Base-by-base conservation (phyloP, 1,140 invertebrate genomes). In the Watersipora subatra region DNA sequence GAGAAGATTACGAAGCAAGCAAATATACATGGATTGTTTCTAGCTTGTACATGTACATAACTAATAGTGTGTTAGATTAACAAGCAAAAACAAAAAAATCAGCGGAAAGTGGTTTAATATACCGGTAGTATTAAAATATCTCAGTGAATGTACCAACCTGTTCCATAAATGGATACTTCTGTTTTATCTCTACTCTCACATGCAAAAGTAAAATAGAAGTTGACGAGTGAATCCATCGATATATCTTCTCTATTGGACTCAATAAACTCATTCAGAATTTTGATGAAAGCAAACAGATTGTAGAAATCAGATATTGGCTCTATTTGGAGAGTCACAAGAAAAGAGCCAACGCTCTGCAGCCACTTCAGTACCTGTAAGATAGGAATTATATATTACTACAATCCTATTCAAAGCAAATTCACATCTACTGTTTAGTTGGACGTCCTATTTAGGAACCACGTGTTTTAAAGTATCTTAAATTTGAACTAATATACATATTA, bases 281-380 rank as follows among this genome's bases (percentile, higher is more conserved):
- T 81, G n/a, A 76, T 66, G 57, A 76, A 74, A 74, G 90, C 88
- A 70, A 87, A 90, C 1, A 90, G 80, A 73, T 90, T 90, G 69
- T 87, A 87, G 67, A 90, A 89, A 75, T 89, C 89, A 25, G 84
- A 79, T 82, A 87, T 88, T 0, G 89, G 88, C 26, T 84, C 81
- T 65, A 91, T 86, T 12, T 87, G 81, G 1, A 91, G 71, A 7
- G 80, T 82, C 57, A 84, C 80, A 66, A 90, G 82, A 71, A 86
- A 81, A 63, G 73, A 77, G 0, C 88, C 89, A 55, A 90, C 83
- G 67, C 83, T 83, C 30, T 84, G 83, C 3, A 91, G 77, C 69
- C 87, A 90, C 15, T 85, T 76, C 66, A 88, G 61, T 19, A 69
- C 58, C 34, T 46, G n/a, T n/a, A 46, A 46, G n/a, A 46, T 12